phyloP scores from a whole-genome alignment of 2,888 invertebrate species.

The Dugesia japonica region DNA sequence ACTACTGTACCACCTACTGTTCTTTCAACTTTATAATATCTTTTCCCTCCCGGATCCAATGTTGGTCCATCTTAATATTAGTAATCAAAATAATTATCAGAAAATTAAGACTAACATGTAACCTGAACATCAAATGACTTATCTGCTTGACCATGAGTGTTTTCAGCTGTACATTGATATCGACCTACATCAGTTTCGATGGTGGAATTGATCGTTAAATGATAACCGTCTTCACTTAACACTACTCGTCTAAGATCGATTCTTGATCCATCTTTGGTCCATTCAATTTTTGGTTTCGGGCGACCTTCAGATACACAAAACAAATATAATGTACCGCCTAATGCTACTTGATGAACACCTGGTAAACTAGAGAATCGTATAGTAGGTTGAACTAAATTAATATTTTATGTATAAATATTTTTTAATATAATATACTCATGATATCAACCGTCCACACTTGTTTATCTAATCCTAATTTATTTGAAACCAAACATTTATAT shows the following conservation, averaged over 20 bases:
- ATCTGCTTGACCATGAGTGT: conserved; percentile 4
- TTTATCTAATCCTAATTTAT: conserved; percentile 30
- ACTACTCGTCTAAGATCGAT: conserved; percentile 8
- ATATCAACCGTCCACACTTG: conserved; percentile 20
- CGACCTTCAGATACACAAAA: conserved; percentile 39
- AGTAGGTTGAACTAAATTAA: neutral
- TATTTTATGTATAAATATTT: neutral
- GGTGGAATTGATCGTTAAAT: neutral
- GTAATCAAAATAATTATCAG: neutral
- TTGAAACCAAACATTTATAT: conserved; percentile 31
- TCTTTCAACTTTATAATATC: conserved; percentile 22
- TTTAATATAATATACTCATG: conserved; percentile 17
- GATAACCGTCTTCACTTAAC: conserved; percentile 15
- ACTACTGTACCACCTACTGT: conserved; percentile 22
- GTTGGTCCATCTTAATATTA: conserved; percentile 1
- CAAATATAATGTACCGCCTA: neutral
- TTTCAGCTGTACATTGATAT: conserved; percentile 24
- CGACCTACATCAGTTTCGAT: conserved; percentile 24
- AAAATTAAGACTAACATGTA: conserved; percentile 21
- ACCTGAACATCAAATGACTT: conserved; percentile 17
- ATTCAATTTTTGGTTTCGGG: conserved; percentile 47
- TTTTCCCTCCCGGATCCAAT: conserved; percentile 11
- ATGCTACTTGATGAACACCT: conserved; percentile 1
- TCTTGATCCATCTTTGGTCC: conserved; percentile 43
- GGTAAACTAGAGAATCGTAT: conserved; percentile 17